phyloP scores from a whole-genome alignment of 2,113 vertebrate genomes.

The Myrmecobius fasciatus region DNA sequence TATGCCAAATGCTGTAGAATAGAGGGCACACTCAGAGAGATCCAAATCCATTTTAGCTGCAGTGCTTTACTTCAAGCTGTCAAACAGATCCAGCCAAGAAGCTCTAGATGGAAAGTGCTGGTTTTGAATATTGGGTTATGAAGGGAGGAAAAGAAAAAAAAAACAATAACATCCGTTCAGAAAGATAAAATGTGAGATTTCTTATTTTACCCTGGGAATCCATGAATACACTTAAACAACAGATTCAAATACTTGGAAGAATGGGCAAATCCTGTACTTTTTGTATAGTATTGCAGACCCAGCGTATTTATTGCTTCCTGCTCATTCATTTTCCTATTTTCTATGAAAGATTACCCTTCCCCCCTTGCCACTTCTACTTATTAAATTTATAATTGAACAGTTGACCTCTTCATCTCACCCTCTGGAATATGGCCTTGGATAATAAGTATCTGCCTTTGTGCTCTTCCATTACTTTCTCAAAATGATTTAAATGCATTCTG shows the following conservation, averaged over 20 bases:
- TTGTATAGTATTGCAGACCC: neutral
- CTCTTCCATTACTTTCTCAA: conserved; percentile 46
- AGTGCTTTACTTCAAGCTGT: conserved; percentile 18
- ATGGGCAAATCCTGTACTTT: neutral
- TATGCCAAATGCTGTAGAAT: conserved; percentile 16
- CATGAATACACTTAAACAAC: neutral
- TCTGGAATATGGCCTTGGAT: conserved; percentile 51
- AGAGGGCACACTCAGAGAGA: neutral
- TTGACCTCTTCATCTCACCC: conserved; percentile 51
- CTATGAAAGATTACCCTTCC: conserved; percentile 53
- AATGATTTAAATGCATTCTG: conserved; percentile 64
- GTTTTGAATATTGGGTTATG: neutral
- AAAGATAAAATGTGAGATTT: neutral
- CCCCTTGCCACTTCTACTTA: conserved; percentile 27
- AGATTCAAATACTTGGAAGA: neutral
- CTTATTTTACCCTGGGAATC: conserved; percentile 10
- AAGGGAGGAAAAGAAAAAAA: neutral
- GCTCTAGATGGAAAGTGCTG: neutral
- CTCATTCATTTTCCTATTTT: conserved; percentile 61
- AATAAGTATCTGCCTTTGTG: conserved; percentile 56
- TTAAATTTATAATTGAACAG: conserved; percentile 65
- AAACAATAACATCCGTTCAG: neutral
- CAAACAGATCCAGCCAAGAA: neutral
- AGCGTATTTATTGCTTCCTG: conserved; percentile 24
- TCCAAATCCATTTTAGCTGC: conserved; percentile 11